Percentiles rank a stretch among this genome's conserved stretches.
These are phyloP conservation scores for Neopipo cinnamomea DNA, from an alignment of 2,113 vertebrate genomes.

Conservation along the genomic window DNA sequence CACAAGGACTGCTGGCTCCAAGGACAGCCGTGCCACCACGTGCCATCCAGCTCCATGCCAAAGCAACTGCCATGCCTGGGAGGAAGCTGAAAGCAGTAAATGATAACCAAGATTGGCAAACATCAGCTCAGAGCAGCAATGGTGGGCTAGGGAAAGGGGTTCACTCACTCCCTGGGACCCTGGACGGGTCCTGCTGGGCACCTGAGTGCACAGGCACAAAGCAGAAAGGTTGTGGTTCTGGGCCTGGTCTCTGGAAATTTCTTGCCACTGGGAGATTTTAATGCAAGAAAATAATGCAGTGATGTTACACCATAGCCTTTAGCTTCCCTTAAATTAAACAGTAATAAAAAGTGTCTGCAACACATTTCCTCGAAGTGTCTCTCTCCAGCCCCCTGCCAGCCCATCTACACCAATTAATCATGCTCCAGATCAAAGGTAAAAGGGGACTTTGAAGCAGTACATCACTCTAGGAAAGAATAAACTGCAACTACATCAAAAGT, in stretches of 20 bases:
- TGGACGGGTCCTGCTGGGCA: fast-evolving
- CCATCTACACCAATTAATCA: not conserved
- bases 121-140: not conserved
- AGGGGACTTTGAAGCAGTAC: not conserved
- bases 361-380: not conserved
- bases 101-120: not conserved
- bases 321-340: not conserved
- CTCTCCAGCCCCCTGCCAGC: not conserved
- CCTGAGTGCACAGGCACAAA: not conserved
- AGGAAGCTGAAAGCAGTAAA: not conserved
- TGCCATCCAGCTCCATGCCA: not conserved
- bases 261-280: not conserved
- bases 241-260: not conserved
- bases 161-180: not conserved
- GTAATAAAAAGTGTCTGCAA: not conserved
- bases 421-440: not conserved
- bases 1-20: not conserved
- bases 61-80: not conserved
- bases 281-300: not conserved
- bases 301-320: not conserved
- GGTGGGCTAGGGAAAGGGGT: not conserved
- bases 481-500: not conserved
- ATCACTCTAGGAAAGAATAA: not conserved
- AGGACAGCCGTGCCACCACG: not conserved
- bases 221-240: not conserved